Base-by-base conservation (phyloP, 1,140 invertebrate species). In the Drosophila hydei region DNA sequence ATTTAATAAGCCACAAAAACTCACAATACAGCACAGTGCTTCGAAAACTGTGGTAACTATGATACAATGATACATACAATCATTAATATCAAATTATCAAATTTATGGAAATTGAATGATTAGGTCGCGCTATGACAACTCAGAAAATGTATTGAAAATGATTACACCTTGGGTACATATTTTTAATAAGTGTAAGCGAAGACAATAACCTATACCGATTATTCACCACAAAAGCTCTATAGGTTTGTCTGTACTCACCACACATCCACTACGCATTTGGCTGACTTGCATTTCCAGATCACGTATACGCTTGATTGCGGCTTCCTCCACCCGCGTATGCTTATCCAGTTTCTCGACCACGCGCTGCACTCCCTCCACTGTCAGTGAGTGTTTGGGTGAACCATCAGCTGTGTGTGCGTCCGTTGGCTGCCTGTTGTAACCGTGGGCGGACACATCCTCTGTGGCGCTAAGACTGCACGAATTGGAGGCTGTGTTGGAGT, bases 201-300 rank as follows among this genome's bases (percentile, higher is more conserved):
- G 63, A 43, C 63, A 59, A 12, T 38, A 56, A 56, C 38, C 54
- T 8, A 3, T 18, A 7, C 48, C 1, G 14, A 1, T 11, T 30
- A 12, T 9, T 27, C 38, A 42, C 38, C 38, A 54, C 19, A 12
- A 30, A 77, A 54, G 55, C 42, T 23, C 8, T 12, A 16, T 16
- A 16, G 1, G 16, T 4, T 30, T 19, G 48, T 42, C 5, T 36
- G 21, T 64, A 92, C 92, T 92, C 79, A 95, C 95, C 93, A 96
- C 95, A 45, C 95, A 94, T 47, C 94, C 92, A 63, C 43, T 64
- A 19, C 89, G 81, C 70, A 91, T 72, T 58, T 83, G 80, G 14
- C 91, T 91, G 2, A 96, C 78, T 88, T 96, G 94, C 94, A 96
- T 95, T 75, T 96, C 95, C 18, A 96, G 90, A 91, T 97, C 96